These are phyloP conservation scores for Trachelipus rathkii DNA, from an alignment of 1,140 invertebrate species.

Conservation along the genomic window DNA sequence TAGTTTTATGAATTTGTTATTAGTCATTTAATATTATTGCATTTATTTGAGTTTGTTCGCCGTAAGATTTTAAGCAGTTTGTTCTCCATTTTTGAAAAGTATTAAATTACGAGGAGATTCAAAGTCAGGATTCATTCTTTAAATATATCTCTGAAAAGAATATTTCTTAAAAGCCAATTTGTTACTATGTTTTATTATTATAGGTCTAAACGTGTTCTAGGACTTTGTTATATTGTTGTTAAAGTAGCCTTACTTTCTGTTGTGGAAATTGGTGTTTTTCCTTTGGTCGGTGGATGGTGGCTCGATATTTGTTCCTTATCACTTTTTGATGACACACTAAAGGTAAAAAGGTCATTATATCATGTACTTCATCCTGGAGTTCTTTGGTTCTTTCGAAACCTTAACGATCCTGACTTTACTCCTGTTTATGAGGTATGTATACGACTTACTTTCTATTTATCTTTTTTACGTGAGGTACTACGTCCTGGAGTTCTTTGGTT, in stretches of 20 bases:
- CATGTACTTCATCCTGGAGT: slow-evolving; percentile 85
- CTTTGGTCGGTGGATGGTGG: slow-evolving; percentile 97
- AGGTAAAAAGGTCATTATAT: slow-evolving; percentile 54
- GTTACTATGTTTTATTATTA: slow-evolving; percentile 43
- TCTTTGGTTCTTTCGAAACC: slow-evolving; percentile 91
- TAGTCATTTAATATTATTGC: too few species aligned
- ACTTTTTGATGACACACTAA: slow-evolving; percentile 86
- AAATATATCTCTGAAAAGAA: too few species aligned
- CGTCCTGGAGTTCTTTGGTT: slow-evolving; percentile 96
- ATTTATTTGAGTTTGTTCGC: too few species aligned
- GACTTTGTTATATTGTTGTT: slow-evolving; percentile 93
- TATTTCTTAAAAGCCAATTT: too few species aligned
- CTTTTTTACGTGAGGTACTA: slow-evolving; percentile 84
- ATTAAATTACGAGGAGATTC: too few species aligned
- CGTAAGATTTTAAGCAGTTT: too few species aligned
- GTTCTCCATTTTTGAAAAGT: too few species aligned
- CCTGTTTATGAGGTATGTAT: slow-evolving; percentile 79
- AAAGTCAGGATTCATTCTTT: too few species aligned
- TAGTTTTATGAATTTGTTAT: too few species aligned
- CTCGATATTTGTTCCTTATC: slow-evolving; percentile 94
- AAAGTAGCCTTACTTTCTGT: slow-evolving; percentile 87
- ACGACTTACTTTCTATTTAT: too few species aligned
- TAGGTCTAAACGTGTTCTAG: slow-evolving; percentile 72
- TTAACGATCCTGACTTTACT: slow-evolving; percentile 99
- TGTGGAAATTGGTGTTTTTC: slow-evolving; percentile 93